Evolutionary conservation across 35 echinoderm and acorn worm species (phyloP).

Genomic region (Heliocidaris erythrogramma): DNA sequence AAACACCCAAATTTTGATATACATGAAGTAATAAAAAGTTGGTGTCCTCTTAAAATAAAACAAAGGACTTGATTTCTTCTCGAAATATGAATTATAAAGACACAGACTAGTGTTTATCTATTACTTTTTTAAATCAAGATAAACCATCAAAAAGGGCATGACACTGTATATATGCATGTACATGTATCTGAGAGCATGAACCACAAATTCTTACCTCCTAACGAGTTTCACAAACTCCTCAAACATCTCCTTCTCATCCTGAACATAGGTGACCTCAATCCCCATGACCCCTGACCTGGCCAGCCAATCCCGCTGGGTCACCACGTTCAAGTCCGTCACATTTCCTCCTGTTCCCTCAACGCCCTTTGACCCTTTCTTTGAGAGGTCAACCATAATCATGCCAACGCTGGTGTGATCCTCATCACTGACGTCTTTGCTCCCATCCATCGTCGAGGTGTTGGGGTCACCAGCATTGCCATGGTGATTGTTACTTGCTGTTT

Average conservation of each 20-base stretch:
- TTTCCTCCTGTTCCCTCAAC: neutral
- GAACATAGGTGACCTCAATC: constrained; percentile 59
- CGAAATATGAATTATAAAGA: no score
- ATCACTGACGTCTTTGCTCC: constrained; percentile 34
- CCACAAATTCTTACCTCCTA: constrained; percentile 66
- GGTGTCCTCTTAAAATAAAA: no score
- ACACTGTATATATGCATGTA: no score
- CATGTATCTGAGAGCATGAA: no score
- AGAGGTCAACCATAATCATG: constrained; percentile 64
- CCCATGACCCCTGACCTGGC: constrained; percentile 67
- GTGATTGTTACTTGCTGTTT: neutral
- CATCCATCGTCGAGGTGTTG: neutral
- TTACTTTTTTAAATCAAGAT: no score
- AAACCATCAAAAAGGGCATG: no score
- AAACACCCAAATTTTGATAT: no score
- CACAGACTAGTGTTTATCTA: no score
- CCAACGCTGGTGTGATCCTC: constrained; percentile 21
- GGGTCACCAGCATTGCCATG: constrained; percentile 34
- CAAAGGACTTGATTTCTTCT: no score
- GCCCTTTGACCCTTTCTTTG: constrained; percentile 50
- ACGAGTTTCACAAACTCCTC: constrained; percentile 78
- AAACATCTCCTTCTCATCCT: constrained; percentile 69
- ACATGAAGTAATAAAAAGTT: no score
- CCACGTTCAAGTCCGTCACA: neutral
- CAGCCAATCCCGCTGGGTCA: constrained; percentile 39